Evolutionary conservation across 2,888 invertebrate species (phyloP).

Genomic region (Cheilosia vulpina): DNA sequence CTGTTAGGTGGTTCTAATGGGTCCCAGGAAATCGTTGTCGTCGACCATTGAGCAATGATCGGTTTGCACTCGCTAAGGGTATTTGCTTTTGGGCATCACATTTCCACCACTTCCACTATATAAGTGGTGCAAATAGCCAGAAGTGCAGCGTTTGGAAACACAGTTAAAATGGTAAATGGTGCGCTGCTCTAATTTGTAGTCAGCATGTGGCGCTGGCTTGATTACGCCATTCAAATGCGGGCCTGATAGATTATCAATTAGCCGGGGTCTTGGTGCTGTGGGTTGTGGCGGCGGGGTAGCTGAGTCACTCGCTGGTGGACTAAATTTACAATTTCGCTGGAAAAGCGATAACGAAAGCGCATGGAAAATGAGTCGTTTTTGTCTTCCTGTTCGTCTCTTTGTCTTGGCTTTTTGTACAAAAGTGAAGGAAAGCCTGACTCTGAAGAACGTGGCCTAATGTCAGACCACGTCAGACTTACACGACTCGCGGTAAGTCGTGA

Average conservation of each 20-base stretch:
- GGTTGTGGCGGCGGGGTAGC: conserved; percentile 8
- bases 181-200: conserved; percentile 70
- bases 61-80: conserved; percentile 67
- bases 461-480: conserved; percentile 72
- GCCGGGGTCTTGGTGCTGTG: conserved; percentile 48
- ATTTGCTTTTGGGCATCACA: conserved; percentile 69
- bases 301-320: conserved; percentile 60
- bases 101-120: conserved; percentile 44
- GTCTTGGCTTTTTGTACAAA: conserved; percentile 2
- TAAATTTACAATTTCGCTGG: conserved; percentile 57
- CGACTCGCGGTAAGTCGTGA: conserved; percentile 70
- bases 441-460: conserved; percentile 61
- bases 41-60: conserved; percentile 66
- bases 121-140: conserved; percentile 52
- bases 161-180: conserved; percentile 58
- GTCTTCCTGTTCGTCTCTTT: conserved; percentile 23
- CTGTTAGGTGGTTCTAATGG: conserved; percentile 62
- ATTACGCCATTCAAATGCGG: conserved; percentile 73
- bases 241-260: conserved; percentile 74
- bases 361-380: conserved; percentile 17
- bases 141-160: conserved; percentile 38
- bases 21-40: conserved; percentile 70
- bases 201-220: conserved; percentile 71
- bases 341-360: conserved; percentile 69
- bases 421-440: conserved; percentile 1